Evolutionary conservation across 2,888 invertebrate species (phyloP).

Genomic region (Patella depressa): DNA sequence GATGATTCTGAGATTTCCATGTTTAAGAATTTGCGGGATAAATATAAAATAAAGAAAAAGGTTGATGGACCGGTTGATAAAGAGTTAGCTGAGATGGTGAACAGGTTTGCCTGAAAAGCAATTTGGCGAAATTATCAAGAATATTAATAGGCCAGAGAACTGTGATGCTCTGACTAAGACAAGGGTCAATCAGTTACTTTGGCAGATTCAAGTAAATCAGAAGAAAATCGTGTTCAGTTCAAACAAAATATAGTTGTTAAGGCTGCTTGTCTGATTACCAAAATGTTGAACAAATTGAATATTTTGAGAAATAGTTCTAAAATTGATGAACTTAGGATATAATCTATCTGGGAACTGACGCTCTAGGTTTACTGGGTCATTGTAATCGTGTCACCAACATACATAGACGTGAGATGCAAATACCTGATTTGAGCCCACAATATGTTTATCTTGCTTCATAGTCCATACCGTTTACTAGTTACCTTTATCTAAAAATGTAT

Average conservation of each 20-base stretch:
- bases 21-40: not conserved
- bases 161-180: constrained; percentile 4
- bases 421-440: not conserved
- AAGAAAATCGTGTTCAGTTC: too few species aligned
- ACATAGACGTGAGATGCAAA: not conserved
- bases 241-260: too few species aligned
- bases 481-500: not conserved
- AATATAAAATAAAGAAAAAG: constrained; percentile 11
- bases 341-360: not conserved
- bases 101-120: constrained; percentile 19
- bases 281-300: too few species aligned
- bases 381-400: not conserved
- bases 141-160: constrained; percentile 17
- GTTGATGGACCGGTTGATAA: constrained; percentile 16
- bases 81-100: constrained; percentile 20
- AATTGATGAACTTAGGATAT: not conserved
- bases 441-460: not conserved
- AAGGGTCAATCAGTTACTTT: too few species aligned
- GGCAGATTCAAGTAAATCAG: too few species aligned
- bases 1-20: not conserved
- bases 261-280: too few species aligned
- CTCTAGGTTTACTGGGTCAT: not conserved
- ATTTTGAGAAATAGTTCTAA: not conserved
- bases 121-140: constrained; percentile 8
- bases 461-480: not conserved